Conservation (phyloP, 30 jellyfish, hydroid and myxozoan genomes). For the Pseudorhiza aurosa region DNA sequence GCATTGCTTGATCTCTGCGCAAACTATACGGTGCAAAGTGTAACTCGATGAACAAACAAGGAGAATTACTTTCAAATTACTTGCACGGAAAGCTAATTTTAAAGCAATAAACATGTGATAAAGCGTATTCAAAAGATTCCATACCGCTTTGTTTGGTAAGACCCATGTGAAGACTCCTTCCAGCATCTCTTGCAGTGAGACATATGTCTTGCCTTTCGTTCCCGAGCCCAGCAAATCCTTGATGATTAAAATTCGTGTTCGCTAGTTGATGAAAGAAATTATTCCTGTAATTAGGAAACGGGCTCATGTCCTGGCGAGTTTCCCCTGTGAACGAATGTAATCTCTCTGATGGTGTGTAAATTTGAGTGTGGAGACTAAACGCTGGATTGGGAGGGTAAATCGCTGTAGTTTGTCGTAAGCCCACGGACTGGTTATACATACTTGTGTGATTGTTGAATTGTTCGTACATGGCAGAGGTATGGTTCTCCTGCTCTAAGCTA, state of each 20-base stretch:
- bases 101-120: neutral
- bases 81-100: neutral
- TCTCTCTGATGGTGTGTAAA: constrained; percentile 72
- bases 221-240: constrained; percentile 62
- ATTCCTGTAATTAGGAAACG: constrained; percentile 64
- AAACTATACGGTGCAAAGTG: constrained; percentile 18
- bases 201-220: constrained; percentile 73
- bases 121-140: neutral
- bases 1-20: constrained; percentile 32
- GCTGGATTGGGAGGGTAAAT: constrained; percentile 73
- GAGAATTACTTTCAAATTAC: neutral
- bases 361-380: constrained; percentile 66
- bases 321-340: constrained; percentile 54
- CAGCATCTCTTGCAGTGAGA: constrained; percentile 50
- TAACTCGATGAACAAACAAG: constrained; percentile 17
- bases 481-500: constrained; percentile 54
- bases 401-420: constrained; percentile 64
- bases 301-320: constrained; percentile 46
- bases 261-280: constrained; percentile 64
- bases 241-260: constrained; percentile 60
- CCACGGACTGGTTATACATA: constrained; percentile 52
- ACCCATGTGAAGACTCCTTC: constrained; percentile 60
- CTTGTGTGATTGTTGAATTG: constrained; percentile 56
- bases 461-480: constrained; percentile 52
- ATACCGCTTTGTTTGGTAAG: constrained; percentile 73